Percentiles rank a stretch among this genome's conserved stretches.
Conservation (phyloP, 2,113 vertebrate species). For the Platanista minor region DNA sequence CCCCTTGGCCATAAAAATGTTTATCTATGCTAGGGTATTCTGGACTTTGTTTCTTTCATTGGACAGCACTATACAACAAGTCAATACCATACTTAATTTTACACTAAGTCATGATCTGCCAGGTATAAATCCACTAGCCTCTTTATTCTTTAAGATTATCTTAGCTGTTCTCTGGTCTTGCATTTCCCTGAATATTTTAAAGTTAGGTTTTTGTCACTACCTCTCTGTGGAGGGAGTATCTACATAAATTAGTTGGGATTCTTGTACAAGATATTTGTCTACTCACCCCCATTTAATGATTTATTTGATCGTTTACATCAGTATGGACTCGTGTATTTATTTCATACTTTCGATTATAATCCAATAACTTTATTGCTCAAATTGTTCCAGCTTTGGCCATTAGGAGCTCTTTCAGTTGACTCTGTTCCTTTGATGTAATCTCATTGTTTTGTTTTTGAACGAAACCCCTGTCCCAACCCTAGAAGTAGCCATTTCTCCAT, state of each 20-base stretch:
- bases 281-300: not conserved
- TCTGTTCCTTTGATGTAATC: not conserved
- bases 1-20: too few species aligned
- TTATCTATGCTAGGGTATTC: not conserved
- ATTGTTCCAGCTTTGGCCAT: not conserved
- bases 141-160: not conserved
- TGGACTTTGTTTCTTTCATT: not conserved
- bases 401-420: not conserved
- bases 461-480: not conserved
- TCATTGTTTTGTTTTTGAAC: not conserved
- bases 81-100: not conserved
- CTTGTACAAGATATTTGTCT: not conserved
- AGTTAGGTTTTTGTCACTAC: not conserved
- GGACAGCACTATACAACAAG: not conserved
- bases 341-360: not conserved
- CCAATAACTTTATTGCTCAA: not conserved
- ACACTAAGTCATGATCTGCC: not conserved
- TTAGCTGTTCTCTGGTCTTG: not conserved
- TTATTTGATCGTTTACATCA: not conserved
- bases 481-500: not conserved
- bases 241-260: not conserved
- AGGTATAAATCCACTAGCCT: not conserved
- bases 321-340: not conserved
- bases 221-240: not conserved
- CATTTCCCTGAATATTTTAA: not conserved